These are phyloP conservation scores for Periophthalmodon schlosseri DNA, from an alignment of 2,113 vertebrate genomes.

Conservation along the genomic window DNA sequence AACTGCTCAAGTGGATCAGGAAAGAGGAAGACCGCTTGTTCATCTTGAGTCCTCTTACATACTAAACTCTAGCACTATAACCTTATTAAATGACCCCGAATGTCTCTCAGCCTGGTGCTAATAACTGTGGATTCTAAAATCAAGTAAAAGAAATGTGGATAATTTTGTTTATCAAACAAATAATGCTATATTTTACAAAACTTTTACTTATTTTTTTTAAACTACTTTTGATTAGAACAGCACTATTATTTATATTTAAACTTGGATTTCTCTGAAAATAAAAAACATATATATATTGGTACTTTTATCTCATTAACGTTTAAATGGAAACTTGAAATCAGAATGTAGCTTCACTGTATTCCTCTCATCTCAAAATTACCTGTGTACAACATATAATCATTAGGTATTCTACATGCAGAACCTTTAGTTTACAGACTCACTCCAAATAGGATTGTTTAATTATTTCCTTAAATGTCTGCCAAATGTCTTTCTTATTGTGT, in stretches of 20 bases:
- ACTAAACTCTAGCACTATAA: constrained; percentile 74
- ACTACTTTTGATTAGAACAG: neutral
- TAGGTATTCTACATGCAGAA: constrained; percentile 14
- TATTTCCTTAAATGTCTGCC: neutral
- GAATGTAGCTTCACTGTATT: constrained; percentile 20
- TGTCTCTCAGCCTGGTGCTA: constrained; percentile 6
- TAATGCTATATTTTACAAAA: constrained; percentile 41
- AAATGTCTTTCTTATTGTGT: neutral
- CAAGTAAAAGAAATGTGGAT: neutral
- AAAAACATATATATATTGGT: too few species aligned
- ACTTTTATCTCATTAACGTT: neutral
- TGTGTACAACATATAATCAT: neutral
- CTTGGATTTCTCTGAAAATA: neutral
- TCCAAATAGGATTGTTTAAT: constrained; percentile 9
- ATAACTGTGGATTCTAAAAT: neutral
- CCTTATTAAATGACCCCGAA: constrained; percentile 5
- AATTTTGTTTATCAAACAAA: neutral
- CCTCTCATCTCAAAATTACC: neutral
- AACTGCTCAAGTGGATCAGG: constrained; percentile 97
- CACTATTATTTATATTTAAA: neutral
- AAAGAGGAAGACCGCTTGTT: constrained; percentile 97
- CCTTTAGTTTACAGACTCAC: constrained; percentile 23
- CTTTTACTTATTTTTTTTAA: constrained; percentile 34
- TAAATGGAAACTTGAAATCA: neutral
- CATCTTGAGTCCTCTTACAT: constrained; percentile 92